Evolutionary conservation across 2,888 invertebrate genomes (phyloP), one percentile per base, ranked within the genome.

Genomic region (Pterostichus madidus): DNA sequence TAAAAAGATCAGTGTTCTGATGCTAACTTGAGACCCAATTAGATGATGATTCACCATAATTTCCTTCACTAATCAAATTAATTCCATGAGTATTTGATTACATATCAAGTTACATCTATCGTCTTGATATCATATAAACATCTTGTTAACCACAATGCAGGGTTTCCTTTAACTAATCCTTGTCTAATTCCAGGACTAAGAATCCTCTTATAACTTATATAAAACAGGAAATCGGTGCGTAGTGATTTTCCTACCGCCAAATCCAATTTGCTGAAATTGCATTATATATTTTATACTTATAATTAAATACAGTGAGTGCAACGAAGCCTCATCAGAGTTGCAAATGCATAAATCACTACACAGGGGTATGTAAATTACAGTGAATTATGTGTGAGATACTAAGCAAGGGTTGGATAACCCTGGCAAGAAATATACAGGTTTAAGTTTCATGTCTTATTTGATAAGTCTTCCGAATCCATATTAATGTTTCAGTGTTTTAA

Each of bases 251-350:
- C 84, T 85, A 84, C 83, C 81, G 68, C 44, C 84, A 87, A 87
- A 87, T 87, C 87, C 87, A 87, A 87, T 87, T 87, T 87, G 31
- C 86, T 86, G 59, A 87, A 87, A 87, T 87, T 87, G 87, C 86
- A 87, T 87, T 87, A 39, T 39, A 87, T 86, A 24, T 85, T 85
- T 83, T 85, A 64, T 64, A 64, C 84, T 80, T 84, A 85, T 84
- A 84, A 84, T 85, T 84, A 84, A 85, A 85, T 85, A 83, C 83
- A 64, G 0, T 83, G 77, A 64, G 0, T 83, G 77, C 73, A 24
- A 61, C 52, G 73, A 80, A 64, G 68, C 71, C 71, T 80, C 52
- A 31, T 64, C 64, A 39, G 15, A 32, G 59, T 56, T 59, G 17
- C 52, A 32, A 46, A 64, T 64, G 64, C 64, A 64, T 17, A 56